Percentiles rank a stretch among this genome's conserved stretches.
These are phyloP conservation scores for Eudasyphora cyanicolor DNA, from an alignment of 2,888 invertebrate genomes.

Conservation along the genomic window DNA sequence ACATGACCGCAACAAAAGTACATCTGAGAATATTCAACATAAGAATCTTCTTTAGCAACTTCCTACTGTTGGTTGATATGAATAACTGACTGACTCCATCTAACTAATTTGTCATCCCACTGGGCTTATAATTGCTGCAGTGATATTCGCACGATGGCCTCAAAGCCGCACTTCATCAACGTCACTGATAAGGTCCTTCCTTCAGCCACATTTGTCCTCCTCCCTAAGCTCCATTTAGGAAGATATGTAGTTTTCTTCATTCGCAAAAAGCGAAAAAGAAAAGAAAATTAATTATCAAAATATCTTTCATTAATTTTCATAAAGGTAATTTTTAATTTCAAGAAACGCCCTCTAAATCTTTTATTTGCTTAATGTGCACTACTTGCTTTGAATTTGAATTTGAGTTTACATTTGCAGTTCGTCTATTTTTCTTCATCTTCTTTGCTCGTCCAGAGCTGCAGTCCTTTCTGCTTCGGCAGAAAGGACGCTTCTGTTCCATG, in stretches of 20 bases:
- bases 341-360: conserved; percentile 41
- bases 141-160: background rate
- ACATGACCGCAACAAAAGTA: background rate
- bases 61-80: too few species aligned
- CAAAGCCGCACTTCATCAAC: background rate
- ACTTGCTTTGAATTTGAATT: conserved; percentile 52
- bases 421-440: background rate
- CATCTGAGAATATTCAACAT: conserved; percentile 1
- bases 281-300: conserved; percentile 45
- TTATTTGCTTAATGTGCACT: conserved; percentile 46
- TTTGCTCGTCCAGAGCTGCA: background rate
- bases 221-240: background rate
- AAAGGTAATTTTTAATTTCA: conserved; percentile 53
- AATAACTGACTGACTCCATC: background rate
- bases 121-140: background rate
- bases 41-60: too few species aligned
- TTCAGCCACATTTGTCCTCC: background rate
- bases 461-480: background rate
- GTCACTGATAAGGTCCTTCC: background rate
- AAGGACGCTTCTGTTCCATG: background rate
- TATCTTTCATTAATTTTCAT: conserved; percentile 52
- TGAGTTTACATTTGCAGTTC: conserved; percentile 35
- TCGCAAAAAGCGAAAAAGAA: background rate
- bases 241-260: background rate
- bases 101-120: background rate